Conservation (phyloP, 2,888 invertebrate species). For the Ethmia dodecea region DNA sequence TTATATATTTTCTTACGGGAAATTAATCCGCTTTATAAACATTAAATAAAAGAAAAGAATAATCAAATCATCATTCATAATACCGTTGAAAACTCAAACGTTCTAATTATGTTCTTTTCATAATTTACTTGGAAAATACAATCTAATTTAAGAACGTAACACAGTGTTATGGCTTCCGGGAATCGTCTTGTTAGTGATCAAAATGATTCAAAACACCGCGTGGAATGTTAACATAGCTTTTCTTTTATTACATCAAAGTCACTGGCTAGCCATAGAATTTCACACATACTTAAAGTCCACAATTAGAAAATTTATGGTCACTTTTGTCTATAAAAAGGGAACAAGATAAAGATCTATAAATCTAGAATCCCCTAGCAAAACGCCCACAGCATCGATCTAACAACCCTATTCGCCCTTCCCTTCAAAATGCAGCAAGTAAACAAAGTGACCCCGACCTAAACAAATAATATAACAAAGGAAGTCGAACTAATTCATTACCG, state of each 20-base stretch:
- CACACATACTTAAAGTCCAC: slow-evolving; percentile 23
- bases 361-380: slow-evolving; percentile 49
- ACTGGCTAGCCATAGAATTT: slow-evolving; percentile 36
- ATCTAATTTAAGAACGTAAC: slow-evolving; percentile 49
- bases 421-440: slow-evolving; percentile 58
- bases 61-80: too few relatives aligned
- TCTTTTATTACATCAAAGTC: slow-evolving; percentile 57
- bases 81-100: slow-evolving; percentile 27
- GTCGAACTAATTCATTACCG: slow-evolving; percentile 60
- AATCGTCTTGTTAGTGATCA: slow-evolving; percentile 61
- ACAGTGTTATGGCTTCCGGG: slow-evolving; percentile 59
- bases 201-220: slow-evolving; percentile 48
- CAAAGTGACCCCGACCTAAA: slow-evolving; percentile 57
- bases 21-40: too few relatives aligned
- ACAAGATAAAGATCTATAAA: slow-evolving; percentile 51
- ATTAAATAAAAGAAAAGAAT: too few relatives aligned
- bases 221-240: slow-evolving; percentile 58
- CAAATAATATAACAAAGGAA: slow-evolving; percentile 55
- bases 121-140: slow-evolving; percentile 48
- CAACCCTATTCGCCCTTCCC: slow-evolving; percentile 53
- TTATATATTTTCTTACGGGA: too few relatives aligned
- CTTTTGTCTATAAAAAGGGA: slow-evolving; percentile 28
- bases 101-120: slow-evolving; percentile 37
- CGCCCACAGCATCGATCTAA: slow-evolving; percentile 59
- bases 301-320: slow-evolving; percentile 23